Evolutionary conservation across 2,888 invertebrate genomes (phyloP), one percentile per base, ranked within the genome.

Genomic region (Eudasyphora cyanicolor): DNA sequence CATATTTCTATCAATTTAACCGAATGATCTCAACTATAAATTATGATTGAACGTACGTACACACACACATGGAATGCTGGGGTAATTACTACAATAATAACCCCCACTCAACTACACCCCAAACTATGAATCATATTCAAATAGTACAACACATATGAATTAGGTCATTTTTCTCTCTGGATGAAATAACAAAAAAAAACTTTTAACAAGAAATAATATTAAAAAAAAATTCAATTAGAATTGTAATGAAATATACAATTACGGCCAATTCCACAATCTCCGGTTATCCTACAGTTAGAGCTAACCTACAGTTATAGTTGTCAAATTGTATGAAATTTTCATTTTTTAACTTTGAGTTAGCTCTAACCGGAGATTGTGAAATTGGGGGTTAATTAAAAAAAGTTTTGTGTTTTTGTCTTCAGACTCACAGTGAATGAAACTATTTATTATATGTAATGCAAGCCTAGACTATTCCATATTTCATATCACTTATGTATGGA

Each of bases 11-110:
- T 21, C 38, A 42, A 67, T 67, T 67, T 67, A 67, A 24, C 1
- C 14, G 24, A 67, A 67, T 67, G 67, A 67, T 67, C 67, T 21
- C 67, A 67, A 67, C 24, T 38, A 67, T 14, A 42, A 67, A 67
- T 24, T 67, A 67, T 67, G 24, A 19, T 67, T 14, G 21, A 32
- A 62, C n/a, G n/a, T n/a, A n/a, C n/a, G n/a, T n/a, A n/a, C n/a
- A n/a, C n/a, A n/a, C n/a, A n/a, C n/a, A n/a, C n/a, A n/a, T n/a
- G n/a, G n/a, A n/a, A n/a, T n/a, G n/a, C n/a, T n/a, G n/a, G n/a
- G n/a, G 35, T 67, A 67, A 42, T 67, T 67, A 42, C 67, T 14
- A 42, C 24, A 67, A 38, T 24, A 42, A 35, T n/a, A n/a, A n/a
- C n/a, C n/a, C n/a, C n/a, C n/a, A n/a, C n/a, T n/a, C n/a, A n/a